phyloP scores from a whole-genome alignment of 2,888 invertebrate species.

The Megalurothrips usitatus region DNA sequence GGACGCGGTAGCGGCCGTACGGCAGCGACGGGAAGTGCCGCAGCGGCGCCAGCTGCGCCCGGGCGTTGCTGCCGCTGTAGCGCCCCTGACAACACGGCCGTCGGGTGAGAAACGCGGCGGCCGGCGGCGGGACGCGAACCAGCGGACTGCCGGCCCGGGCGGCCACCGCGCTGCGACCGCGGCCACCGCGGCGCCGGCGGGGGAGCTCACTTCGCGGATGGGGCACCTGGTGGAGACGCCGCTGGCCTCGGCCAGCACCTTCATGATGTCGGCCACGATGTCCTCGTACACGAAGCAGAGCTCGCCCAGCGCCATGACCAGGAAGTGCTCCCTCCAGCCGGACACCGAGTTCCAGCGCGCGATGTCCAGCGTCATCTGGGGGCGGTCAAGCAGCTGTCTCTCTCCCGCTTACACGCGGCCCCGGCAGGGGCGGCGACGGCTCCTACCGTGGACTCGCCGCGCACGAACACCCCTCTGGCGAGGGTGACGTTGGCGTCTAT shows the following conservation, averaged over 20 bases:
- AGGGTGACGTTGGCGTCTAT: neutral
- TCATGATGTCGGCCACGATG: neutral
- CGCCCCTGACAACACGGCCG: neutral
- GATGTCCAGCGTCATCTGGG: neutral
- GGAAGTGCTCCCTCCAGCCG: neutral
- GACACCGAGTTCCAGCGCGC: neutral
- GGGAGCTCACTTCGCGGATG: neutral
- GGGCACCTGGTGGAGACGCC: neutral
- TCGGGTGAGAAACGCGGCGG: neutral
- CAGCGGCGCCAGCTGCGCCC: neutral
- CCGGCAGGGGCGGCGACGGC: neutral
- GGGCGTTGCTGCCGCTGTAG: neutral
- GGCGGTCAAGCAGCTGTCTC: no score
- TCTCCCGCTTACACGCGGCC: no score
- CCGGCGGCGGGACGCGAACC: neutral
- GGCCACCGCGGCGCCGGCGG: neutral
- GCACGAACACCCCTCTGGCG: neutral
- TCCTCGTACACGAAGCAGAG: conserved; percentile 8
- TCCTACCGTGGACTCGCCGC: neutral
- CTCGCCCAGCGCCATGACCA: neutral
- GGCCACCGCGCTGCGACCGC: neutral
- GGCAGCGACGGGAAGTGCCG: neutral
- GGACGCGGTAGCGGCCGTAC: neutral
- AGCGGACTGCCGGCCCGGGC: neutral
- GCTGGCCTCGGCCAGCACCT: neutral